Conservation (phyloP, 1,140 invertebrate genomes). For the Anoplophora glabripennis region DNA sequence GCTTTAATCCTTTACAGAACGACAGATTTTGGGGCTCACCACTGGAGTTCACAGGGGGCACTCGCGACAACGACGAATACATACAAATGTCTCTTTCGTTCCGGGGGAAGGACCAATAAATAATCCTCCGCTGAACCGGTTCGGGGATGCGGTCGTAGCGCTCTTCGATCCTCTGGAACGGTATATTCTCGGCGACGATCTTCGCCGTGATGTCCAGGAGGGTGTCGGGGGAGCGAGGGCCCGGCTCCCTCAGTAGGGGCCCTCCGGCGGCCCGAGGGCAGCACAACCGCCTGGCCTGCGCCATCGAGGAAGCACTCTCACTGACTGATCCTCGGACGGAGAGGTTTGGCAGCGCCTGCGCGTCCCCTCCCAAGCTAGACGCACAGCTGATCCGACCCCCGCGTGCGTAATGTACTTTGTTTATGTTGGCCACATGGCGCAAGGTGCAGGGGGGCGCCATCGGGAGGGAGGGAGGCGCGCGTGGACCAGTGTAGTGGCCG, state of each 20-base stretch:
- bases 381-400: constrained; percentile 46
- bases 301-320: constrained; percentile 43
- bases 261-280: constrained; percentile 46
- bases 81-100: constrained; percentile 85
- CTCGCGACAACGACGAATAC: constrained; percentile 77
- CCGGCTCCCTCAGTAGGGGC: constrained; percentile 4
- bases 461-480: constrained; percentile 22
- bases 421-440: constrained; percentile 48
- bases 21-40: constrained; percentile 74
- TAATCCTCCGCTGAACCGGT: constrained; percentile 80
- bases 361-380: constrained; percentile 13
- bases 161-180: constrained; percentile 84
- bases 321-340: constrained; percentile 29
- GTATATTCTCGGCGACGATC: constrained; percentile 78
- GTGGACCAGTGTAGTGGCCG: constrained; percentile 21
- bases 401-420: constrained; percentile 48
- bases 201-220: constrained; percentile 79
- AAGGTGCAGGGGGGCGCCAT: constrained; percentile 40
- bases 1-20: constrained; percentile 80
- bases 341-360: constrained; percentile 22
- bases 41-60: constrained; percentile 51
- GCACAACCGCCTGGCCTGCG: constrained; percentile 48
- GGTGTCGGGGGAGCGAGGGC: constrained; percentile 58
- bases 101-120: constrained; percentile 85
- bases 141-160: constrained; percentile 79